phyloP scores from a whole-genome alignment of 2,888 invertebrate genomes.

The Callyntrura guangdongensis region DNA sequence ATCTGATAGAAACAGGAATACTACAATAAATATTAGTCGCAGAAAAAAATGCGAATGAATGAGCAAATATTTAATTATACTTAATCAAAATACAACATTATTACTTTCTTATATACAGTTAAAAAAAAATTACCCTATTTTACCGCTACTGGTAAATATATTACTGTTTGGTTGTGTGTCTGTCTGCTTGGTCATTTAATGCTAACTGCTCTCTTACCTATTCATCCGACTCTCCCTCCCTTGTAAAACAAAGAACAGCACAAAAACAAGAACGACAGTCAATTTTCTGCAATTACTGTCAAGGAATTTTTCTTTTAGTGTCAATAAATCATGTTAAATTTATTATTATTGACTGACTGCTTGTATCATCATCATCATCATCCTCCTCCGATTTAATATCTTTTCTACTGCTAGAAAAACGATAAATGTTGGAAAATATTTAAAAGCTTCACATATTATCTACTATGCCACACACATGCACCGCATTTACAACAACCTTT shows the following conservation, averaged over 20 bases:
- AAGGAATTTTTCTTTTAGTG: constrained; percentile 62
- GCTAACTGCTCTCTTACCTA: background rate
- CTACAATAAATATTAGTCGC: background rate
- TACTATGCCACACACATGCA: background rate
- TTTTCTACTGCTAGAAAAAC: no score
- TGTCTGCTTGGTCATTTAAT: background rate
- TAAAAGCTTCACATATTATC: no score
- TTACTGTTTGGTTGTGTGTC: background rate
- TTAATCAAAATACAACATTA: constrained; percentile 36
- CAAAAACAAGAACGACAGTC: constrained; percentile 20
- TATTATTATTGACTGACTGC: constrained; percentile 18
- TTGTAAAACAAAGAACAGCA: background rate
- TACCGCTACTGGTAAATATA: background rate
- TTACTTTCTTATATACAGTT: constrained; percentile 12
- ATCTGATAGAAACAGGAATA: constrained; percentile 50
- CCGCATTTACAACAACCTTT: background rate
- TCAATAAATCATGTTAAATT: constrained; percentile 56
- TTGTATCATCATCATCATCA: constrained; percentile 27
- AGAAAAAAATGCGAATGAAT: constrained; percentile 43
- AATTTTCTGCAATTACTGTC: constrained; percentile 73
- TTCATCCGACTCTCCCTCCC: constrained; percentile 6
- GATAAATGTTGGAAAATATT: no score
- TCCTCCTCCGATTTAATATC: background rate
- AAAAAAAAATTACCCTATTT: background rate
- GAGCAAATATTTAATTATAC: constrained; percentile 62